Conservation (phyloP, 1,140 invertebrate species). For the Papilio polyxenes region DNA sequence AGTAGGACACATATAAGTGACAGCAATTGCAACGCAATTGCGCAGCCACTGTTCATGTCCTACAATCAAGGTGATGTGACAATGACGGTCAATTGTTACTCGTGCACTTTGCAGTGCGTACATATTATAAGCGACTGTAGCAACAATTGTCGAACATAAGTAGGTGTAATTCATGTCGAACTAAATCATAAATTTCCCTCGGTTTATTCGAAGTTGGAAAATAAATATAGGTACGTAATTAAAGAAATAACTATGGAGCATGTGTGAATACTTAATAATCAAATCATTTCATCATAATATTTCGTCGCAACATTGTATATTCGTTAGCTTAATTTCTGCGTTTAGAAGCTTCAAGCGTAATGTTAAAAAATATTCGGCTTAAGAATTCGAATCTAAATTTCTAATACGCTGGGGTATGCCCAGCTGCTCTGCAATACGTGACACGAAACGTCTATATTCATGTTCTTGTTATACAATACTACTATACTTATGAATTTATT, state of each 20-base stretch:
- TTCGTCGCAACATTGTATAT: neutral
- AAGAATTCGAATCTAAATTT: slow-evolving; percentile 37
- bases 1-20: neutral
- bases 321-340: slow-evolving; percentile 31
- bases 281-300: too few species aligned
- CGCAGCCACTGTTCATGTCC: slow-evolving; percentile 48
- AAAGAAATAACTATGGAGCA: too few species aligned
- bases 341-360: slow-evolving; percentile 28
- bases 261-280: too few species aligned
- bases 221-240: too few species aligned
- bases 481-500: neutral
- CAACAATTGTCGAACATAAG: neutral
- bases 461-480: neutral
- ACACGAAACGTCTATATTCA: slow-evolving; percentile 17
- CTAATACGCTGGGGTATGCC: slow-evolving; percentile 7
- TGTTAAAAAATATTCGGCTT: slow-evolving; percentile 14
- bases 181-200: neutral
- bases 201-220: neutral
- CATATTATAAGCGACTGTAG: slow-evolving; percentile 30
- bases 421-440: slow-evolving; percentile 29
- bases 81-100: slow-evolving; percentile 54
- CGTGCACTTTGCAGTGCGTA: slow-evolving; percentile 63
- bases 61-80: slow-evolving; percentile 54
- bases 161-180: neutral
- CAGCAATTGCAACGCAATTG: slow-evolving; percentile 24